Evolutionary conservation across 23 tunicate species (phyloP), one percentile per base, ranked within the genome.

Genomic region (Styela clava): DNA sequence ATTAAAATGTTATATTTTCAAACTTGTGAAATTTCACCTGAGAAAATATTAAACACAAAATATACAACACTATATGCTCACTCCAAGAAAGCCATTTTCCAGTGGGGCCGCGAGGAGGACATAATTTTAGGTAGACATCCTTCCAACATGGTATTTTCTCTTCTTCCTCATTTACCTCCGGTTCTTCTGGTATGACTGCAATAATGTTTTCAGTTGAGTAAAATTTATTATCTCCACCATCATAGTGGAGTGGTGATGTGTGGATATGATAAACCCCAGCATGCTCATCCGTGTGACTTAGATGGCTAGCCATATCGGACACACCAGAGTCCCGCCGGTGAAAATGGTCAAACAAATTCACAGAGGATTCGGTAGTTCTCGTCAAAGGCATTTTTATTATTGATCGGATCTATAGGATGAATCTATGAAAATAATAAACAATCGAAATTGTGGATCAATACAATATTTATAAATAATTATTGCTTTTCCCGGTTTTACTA

Each of bases 11-110:
- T n/a, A n/a, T n/a, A n/a, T n/a, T n/a, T n/a, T n/a, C n/a, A n/a
- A n/a, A n/a, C n/a, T n/a, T n/a, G n/a, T n/a, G n/a, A n/a, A n/a
- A n/a, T n/a, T n/a, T n/a, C n/a, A n/a, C n/a, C n/a, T n/a, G n/a
- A n/a, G n/a, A n/a, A n/a, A n/a, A n/a, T n/a, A n/a, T n/a, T n/a
- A n/a, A n/a, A n/a, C n/a, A n/a, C n/a, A n/a, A n/a, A n/a, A n/a
- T n/a, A n/a, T n/a, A n/a, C n/a, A n/a, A n/a, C n/a, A n/a, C n/a
- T n/a, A n/a, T n/a, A n/a, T n/a, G 68, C 94, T 88, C 33, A 88
- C 94, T 5, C 88, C 88, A 88, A 2, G 94, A 83, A 20, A 88
- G 21, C 79, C 83, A 88, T 67, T 88, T 88, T n/a, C 76, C 88
- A 7, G 61, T 19, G 31, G 67, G 65, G 19, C 94, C 94, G 23